Evolutionary conservation across 2,888 invertebrate genomes (phyloP).

Genomic region (Tenthredo scrophulariae): DNA sequence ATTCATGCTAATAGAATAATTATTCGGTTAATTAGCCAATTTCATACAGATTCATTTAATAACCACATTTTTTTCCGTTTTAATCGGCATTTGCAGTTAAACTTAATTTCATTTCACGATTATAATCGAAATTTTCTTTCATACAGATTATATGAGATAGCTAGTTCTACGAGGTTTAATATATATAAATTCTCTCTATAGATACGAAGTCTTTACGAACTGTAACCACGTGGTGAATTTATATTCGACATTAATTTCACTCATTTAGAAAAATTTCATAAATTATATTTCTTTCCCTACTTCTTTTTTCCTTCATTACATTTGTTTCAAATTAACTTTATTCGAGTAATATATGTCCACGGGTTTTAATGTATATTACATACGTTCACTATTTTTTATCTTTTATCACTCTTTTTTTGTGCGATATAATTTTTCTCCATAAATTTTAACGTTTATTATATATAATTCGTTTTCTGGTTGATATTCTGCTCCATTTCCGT

Average conservation of each 20-base stretch:
- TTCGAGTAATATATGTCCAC: no score
- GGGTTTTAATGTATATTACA: no score
- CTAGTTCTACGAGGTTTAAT: no score
- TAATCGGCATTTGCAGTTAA: background rate
- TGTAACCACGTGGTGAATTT: background rate
- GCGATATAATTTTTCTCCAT: background rate
- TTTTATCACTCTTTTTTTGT: background rate
- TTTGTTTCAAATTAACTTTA: no score
- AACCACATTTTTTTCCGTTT: background rate
- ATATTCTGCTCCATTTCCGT: background rate
- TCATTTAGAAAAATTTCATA: background rate
- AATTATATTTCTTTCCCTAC: background rate
- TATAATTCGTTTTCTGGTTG: background rate
- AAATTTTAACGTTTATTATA: background rate
- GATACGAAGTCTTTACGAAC: background rate
- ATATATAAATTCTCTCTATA: no score
- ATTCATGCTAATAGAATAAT: background rate
- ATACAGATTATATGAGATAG: background rate
- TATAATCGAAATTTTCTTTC: background rate
- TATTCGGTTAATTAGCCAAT: background rate
- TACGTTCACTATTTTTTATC: background rate
- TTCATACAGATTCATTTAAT: background rate
- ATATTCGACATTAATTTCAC: background rate
- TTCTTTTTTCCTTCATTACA: background rate
- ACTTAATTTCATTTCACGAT: background rate